These are phyloP conservation scores for Metallyticus violacea DNA, from an alignment of 2,888 invertebrate species.

Conservation along the genomic window DNA sequence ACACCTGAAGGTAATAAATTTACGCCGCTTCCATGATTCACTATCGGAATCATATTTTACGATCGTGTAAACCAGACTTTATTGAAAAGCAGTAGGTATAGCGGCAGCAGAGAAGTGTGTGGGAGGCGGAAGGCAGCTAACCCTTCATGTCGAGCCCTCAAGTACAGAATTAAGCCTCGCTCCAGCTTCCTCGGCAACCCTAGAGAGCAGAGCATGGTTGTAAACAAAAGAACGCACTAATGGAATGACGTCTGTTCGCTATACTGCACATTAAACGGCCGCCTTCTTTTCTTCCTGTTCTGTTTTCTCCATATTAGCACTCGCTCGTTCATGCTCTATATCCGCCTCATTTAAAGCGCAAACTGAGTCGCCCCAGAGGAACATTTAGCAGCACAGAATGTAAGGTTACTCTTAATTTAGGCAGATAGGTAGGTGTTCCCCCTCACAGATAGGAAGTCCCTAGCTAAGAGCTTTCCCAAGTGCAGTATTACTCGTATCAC, in stretches of 20 bases:
- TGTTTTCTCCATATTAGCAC: not conserved
- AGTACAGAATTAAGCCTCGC: not conserved
- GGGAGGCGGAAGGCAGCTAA: not conserved
- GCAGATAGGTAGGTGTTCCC: not conserved
- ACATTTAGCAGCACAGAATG: not conserved
- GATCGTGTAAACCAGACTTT: not conserved
- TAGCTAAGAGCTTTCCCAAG: too few relatives aligned
- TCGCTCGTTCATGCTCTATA: not conserved
- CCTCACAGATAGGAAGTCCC: too few relatives aligned
- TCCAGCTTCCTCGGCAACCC: not conserved
- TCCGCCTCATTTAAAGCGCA: not conserved
- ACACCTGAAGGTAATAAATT: not conserved
- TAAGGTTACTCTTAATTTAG: not conserved
- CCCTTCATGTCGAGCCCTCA: not conserved
- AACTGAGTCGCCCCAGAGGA: not conserved
- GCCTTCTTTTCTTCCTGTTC: not conserved
- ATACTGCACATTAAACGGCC: not conserved
- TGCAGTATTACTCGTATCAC: too few relatives aligned
- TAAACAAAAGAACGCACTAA: not conserved
- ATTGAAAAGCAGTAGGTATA: not conserved
- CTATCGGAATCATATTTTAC: not conserved
- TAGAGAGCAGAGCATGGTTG: not conserved
- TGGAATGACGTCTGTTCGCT: not conserved
- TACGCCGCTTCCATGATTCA: not conserved
- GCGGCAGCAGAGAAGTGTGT: not conserved